These are phyloP conservation scores for Corythornis cristatus DNA, from an alignment of 2,113 vertebrate genomes.

Conservation along the genomic window DNA sequence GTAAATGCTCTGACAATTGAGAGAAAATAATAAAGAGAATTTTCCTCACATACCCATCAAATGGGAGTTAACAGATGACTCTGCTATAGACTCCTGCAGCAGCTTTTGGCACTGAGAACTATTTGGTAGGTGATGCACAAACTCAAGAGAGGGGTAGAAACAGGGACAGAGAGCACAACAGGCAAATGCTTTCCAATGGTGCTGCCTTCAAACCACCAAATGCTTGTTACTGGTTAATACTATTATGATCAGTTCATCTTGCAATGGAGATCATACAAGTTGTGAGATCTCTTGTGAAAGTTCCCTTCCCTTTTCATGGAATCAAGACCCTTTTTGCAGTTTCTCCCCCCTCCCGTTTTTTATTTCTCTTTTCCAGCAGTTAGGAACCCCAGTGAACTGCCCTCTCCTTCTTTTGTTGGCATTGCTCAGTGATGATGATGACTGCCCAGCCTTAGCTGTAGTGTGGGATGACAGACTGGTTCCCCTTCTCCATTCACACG, in stretches of 20 bases:
- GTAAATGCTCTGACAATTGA: background rate
- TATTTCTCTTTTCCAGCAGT: background rate
- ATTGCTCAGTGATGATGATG: background rate
- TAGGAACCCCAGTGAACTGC: background rate
- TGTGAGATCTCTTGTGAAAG: background rate
- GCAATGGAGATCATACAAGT: background rate
- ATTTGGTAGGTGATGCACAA: background rate
- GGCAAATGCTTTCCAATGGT: background rate
- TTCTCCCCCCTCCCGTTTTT: background rate
- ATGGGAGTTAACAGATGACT: background rate
- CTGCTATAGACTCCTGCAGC: background rate
- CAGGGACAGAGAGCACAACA: fast-evolving
- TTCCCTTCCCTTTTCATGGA: background rate
- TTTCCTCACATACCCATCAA: background rate
- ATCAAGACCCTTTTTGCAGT: background rate
- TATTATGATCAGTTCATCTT: background rate
- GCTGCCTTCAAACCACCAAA: background rate
- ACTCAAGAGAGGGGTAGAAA: background rate
- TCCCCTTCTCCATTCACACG: background rate
- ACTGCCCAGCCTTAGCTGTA: background rate
- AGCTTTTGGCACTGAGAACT: background rate
- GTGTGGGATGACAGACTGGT: background rate
- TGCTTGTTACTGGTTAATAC: background rate
- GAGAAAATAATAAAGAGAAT: background rate
- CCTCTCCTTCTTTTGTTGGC: background rate